Base-by-base conservation (phyloP, 2,888 invertebrate genomes). In the Hedychridium roseum region DNA sequence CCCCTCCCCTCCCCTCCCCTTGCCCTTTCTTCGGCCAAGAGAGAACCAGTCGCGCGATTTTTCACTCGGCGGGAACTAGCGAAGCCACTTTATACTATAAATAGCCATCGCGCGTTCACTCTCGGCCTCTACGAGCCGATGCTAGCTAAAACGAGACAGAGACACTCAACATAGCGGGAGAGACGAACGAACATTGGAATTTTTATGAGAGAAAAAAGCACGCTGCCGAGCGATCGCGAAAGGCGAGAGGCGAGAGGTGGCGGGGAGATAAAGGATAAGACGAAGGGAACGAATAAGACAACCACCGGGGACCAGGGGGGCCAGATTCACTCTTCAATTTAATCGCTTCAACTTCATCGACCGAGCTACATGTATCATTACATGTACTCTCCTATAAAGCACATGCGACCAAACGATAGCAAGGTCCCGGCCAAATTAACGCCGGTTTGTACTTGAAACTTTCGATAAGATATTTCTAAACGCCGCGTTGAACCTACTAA, bases 1-100 rank as follows among this genome's bases (percentile, higher is more conserved):
- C 27, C 36, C 23, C 26, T 35, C 27, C 30, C 34, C 26, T 18
- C 43, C 31, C 26, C 39, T 14, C 28, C n/a, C 23, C 41, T 31
- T 30, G 18, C 32, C 23, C 36, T 31, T 35, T 34, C 14, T 40
- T 54, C 57, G 42, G 36, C 36, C 35, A 17, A 50, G 53, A 57
- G 59, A 60, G 64, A 66, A 66, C 66, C 66, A 66, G 66, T 66
- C 59, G 61, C n/a, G n/a, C 57, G 64, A 64, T 68, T 66, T 66
- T 66, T 66, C 66, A 57, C 59, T 60, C 60, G 58, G 58, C 63
- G 64, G 67, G 60, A 71, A 68, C 70, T 70, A 68, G 70, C 56
- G 55, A 64, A 64, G 65, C 66, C 63, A 63, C 54, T 68, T 62
- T 58, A 54, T 69, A 63, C 73, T 70, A 71, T 69, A 73, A 73